Conservation (phyloP, 2,797 vertebrate species). For the Microctenopoma lineatum region DNA sequence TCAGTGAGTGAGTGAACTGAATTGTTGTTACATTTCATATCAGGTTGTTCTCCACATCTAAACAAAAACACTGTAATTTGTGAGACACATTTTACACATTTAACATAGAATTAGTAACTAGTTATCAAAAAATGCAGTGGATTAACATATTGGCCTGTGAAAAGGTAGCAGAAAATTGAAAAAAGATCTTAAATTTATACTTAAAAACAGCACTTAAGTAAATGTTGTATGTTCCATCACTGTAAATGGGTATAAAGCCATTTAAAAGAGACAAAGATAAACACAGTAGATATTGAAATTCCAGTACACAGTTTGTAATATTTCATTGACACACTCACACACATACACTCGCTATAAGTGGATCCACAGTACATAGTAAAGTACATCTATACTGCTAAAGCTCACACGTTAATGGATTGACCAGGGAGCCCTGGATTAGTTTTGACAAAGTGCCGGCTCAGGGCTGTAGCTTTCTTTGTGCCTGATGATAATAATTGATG, state of each 20-base stretch:
- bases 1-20: not conserved
- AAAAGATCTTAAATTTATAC: too few relatives aligned
- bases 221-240: not conserved
- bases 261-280: constrained; percentile 44
- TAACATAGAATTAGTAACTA: too few relatives aligned
- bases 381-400: constrained; percentile 35
- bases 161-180: too few relatives aligned
- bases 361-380: constrained; percentile 23
- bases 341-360: constrained; percentile 11
- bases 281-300: constrained; percentile 44
- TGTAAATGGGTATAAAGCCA: not conserved
- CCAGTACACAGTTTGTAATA: constrained; percentile 17
- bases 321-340: constrained; percentile 27
- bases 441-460: constrained; percentile 84
- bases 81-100: too few relatives aligned
- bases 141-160: too few relatives aligned
- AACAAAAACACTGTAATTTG: too few relatives aligned
- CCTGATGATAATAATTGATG: constrained; percentile 98
- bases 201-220: too few relatives aligned
- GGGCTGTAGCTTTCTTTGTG: constrained; percentile 83
- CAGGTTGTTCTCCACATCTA: too few relatives aligned
- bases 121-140: too few relatives aligned
- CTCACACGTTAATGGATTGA: constrained; percentile 80
- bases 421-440: constrained; percentile 74
- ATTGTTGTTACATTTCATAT: too few relatives aligned